Base-by-base conservation (phyloP, 2,888 invertebrate species). In the Melinopterus prodromus region DNA sequence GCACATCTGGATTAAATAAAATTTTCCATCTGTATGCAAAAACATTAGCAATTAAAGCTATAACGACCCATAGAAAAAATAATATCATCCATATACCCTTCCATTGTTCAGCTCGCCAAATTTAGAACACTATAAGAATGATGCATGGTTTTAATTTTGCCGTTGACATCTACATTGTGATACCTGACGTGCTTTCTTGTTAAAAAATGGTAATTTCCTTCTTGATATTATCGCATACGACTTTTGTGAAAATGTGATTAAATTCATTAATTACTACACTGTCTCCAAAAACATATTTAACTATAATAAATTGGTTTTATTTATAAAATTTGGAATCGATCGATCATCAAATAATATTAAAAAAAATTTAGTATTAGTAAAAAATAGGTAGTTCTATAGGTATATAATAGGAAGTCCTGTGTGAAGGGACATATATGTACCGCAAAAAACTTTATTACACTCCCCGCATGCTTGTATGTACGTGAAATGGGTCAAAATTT, bases 71-170 rank as follows among this genome's bases (percentile, higher is more conserved):
- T 53, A 9, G 1, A 53, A 53, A 53, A 53, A 53, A 53, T 12
- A 53, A 53, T 53, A 6, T 53, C 53, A 9, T 1, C 53, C 12
- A 53, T 53, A 53, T 53, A 4, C 53, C 53, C 53, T 53, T 53
- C 7, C 53, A 53, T 53, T 53, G 53, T 53, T 53, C 53, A 12
- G 7, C 9, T 4, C 53, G 53, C 1, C 53, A 4, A 53, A 53
- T 53, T 53, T 53, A 53, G 53, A 53, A 53, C 53, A 53, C 53
- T 53, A 53, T 53, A 53, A 53, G 53, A 53, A 53, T 53, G 53
- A 53, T 53, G 53, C 53, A 53, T 53, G 53, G 53, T 53, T 53
- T 53, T 53, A 53, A 53, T 53, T 53, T 53, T 53, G 53, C 53
- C 53, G 53, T 53, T 53, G 53, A 53, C 53, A 53, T 53, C 53